phyloP scores from a whole-genome alignment of 2,113 vertebrate genomes.

The Empidonax alnorum region DNA sequence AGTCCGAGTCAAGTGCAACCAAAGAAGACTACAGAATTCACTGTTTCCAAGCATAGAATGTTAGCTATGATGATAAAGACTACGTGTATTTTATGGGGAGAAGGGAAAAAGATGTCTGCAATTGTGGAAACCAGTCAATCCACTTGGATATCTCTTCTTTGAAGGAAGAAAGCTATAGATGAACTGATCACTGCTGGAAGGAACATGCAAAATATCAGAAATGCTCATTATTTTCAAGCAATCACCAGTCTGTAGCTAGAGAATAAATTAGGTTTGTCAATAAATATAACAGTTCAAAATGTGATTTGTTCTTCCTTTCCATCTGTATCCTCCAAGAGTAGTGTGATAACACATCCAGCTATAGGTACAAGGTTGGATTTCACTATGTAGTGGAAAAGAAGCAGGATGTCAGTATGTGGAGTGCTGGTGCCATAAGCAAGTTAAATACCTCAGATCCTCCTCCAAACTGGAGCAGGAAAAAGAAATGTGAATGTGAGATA shows the following conservation, averaged over 20 bases:
- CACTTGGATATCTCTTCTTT: background rate
- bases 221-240: background rate
- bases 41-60: background rate
- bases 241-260: background rate
- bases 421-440: background rate
- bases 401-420: background rate
- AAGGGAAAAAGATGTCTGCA: background rate
- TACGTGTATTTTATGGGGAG: background rate
- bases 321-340: background rate
- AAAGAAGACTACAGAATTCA: background rate
- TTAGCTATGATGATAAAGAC: background rate
- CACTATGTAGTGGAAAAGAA: background rate
- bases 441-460: background rate
- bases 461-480: background rate
- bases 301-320: background rate
- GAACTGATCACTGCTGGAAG: background rate
- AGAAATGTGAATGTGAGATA: background rate
- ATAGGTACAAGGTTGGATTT: rapidly evolving
- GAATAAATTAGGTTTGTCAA: background rate
- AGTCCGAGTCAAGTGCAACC: background rate
- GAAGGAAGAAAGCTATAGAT: background rate
- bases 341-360: background rate
- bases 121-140: background rate
- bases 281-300: background rate
- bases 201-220: background rate